These are phyloP conservation scores for Chrysaora quinquecirrha DNA, from an alignment of 30 jellyfish, hydroid and myxozoan genomes.

Conservation along the genomic window DNA sequence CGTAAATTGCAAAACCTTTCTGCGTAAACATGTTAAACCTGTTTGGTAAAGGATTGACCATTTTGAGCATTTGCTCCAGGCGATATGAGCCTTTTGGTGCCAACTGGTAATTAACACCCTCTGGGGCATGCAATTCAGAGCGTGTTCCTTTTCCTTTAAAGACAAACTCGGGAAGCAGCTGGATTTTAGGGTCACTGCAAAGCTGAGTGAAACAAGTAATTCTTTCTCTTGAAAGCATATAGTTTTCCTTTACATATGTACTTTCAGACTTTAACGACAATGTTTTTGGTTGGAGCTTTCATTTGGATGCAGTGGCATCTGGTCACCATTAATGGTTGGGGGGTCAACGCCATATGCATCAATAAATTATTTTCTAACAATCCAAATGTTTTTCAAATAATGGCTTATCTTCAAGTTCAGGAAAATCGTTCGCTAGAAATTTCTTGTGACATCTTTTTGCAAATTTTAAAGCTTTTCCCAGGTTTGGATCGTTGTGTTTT, in stretches of 20 bases:
- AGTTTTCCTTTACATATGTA: no score
- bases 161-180: slow-evolving; percentile 35
- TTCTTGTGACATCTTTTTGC: not conserved
- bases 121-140: no score
- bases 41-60: slow-evolving; percentile 55
- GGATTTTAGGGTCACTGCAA: not conserved
- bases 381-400: slow-evolving; percentile 21
- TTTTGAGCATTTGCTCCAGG: slow-evolving; percentile 35
- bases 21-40: slow-evolving; percentile 60
- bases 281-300: not conserved
- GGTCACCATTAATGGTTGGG: slow-evolving; percentile 49
- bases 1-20: slow-evolving; percentile 66
- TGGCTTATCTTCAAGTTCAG: not conserved
- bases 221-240: not conserved
- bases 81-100: slow-evolving; percentile 47
- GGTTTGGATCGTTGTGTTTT: not conserved
- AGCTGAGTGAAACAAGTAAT: not conserved
- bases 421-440: not conserved
- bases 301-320: slow-evolving; percentile 26
- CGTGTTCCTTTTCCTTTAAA: slow-evolving; percentile 39
- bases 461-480: not conserved
- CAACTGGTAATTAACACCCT: slow-evolving; percentile 22
- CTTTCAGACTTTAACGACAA: not conserved
- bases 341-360: slow-evolving; percentile 30
- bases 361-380: not conserved